Base-by-base conservation (phyloP, 64 coral and sea anemone species). In the Exaiptasia diaphana region DNA sequence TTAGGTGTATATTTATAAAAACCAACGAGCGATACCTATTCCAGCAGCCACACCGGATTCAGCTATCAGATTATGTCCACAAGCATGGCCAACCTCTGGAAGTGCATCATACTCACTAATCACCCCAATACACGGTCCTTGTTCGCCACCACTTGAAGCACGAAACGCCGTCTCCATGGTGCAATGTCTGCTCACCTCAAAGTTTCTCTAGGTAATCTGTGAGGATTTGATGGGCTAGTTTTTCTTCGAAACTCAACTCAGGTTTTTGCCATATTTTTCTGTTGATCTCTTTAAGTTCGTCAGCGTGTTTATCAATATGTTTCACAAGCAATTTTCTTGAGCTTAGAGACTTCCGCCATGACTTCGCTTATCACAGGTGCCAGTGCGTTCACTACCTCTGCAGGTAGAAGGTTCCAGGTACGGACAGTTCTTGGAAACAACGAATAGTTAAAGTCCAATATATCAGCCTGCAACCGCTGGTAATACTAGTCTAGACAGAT, bases 1-100 rank as follows among this genome's bases (percentile, higher is more conserved):
- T n/a, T n/a, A n/a, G n/a, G n/a, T n/a, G n/a, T n/a, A n/a, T n/a
- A n/a, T n/a, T n/a, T n/a, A n/a, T n/a, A n/a, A 1, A 26, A 26
- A 56, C 53, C 17, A 5, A 23, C 20, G 1, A 2, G 32, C 64
- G 8, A 40, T 68, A 87, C 90, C 90, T 81, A 87, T 75, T 10
- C 75, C 90, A 40, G 83, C 90, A 34, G 90, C 90, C 22, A 87
- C 57, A 20, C 83, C 90, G 22, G 77, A 70, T 69, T 86, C 90
- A 58, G 90, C 77, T 23, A 93, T 93, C 55, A 93, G 48, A 53
- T 93, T 93, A 34, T 93, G 90, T 82, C 90, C 90, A 82, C 90
- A 87, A 9, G 83, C 90, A 50, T 93, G 90, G 25, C 90, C 90
- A 28, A 93, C 67, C 54, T 82, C 90, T 53, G 90, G 90, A 49